Conservation (phyloP, 2,888 invertebrate species). For the Halictus quadricinctus region DNA sequence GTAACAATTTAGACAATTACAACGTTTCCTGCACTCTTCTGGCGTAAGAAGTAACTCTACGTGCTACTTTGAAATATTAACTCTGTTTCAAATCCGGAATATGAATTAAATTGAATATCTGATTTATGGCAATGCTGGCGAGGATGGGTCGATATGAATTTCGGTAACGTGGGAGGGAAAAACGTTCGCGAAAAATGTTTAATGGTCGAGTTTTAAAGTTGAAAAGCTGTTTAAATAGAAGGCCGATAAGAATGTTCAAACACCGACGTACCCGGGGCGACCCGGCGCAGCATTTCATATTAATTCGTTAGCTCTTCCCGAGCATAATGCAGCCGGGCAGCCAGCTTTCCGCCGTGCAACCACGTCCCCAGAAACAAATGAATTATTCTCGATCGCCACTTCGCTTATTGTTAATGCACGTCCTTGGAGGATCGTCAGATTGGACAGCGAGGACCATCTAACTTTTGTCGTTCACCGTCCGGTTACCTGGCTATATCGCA, state of each 20-base stretch:
- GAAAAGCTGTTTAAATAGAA: background rate
- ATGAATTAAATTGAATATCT: background rate
- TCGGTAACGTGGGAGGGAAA: background rate
- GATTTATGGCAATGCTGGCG: background rate
- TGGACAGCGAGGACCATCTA: conserved; percentile 20
- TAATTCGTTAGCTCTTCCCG: background rate
- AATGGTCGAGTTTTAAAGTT: background rate
- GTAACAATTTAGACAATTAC: too few relatives aligned
- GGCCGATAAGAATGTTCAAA: conserved; percentile 5
- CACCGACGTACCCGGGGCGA: background rate
- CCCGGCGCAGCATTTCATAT: background rate
- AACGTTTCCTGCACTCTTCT: too few relatives aligned
- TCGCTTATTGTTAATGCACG: conserved; percentile 23
- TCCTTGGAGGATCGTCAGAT: background rate
- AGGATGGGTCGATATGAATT: background rate
- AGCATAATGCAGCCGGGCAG: background rate
- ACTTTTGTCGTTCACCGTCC: conserved; percentile 25
- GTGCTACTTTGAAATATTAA: too few relatives aligned
- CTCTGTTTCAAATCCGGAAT: too few relatives aligned
- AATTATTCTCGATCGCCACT: conserved; percentile 31
- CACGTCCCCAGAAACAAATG: conserved; percentile 4
- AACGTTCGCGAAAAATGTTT: background rate
- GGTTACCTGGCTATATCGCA: background rate
- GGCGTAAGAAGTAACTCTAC: too few relatives aligned
- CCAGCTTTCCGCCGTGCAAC: background rate